These are phyloP conservation scores for Ischnus inquisitorius DNA, from an alignment of 2,888 invertebrate species.

Conservation along the genomic window DNA sequence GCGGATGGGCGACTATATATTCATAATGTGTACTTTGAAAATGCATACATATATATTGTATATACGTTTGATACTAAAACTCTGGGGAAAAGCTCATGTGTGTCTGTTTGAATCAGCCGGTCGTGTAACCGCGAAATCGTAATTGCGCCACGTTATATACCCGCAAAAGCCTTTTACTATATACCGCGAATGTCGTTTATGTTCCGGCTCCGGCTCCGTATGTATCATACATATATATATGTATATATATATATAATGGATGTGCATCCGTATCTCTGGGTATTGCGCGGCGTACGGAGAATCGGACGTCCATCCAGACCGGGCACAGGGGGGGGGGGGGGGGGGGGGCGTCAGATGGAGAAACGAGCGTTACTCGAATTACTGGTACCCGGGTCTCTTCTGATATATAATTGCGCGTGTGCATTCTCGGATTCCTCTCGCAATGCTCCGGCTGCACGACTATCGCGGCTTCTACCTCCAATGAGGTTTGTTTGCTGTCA, in stretches of 20 bases:
- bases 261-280: slow-evolving; percentile 21
- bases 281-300: slow-evolving; percentile 57
- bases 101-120: background rate
- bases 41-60: slow-evolving; percentile 15
- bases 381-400: slow-evolving; percentile 31
- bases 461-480: background rate
- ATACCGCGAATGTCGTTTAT: slow-evolving; percentile 18
- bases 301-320: slow-evolving; percentile 41
- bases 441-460: background rate
- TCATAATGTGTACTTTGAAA: slow-evolving; percentile 7
- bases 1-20: slow-evolving; percentile 42
- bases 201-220: slow-evolving; percentile 8
- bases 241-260: slow-evolving; percentile 24
- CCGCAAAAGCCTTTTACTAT: slow-evolving; percentile 18
- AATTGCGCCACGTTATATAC: slow-evolving; percentile 45
- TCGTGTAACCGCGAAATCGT: slow-evolving; percentile 64
- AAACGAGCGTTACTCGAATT: slow-evolving; percentile 48
- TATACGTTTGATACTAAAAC: slow-evolving; percentile 10
- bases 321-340: background rate
- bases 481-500: background rate
- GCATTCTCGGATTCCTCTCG: slow-evolving; percentile 38
- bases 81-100: background rate
- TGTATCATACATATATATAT: no score
- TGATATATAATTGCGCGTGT: slow-evolving; percentile 36
- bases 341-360: no score